Evolutionary conservation across 2,113 vertebrate genomes (phyloP), one percentile per base, ranked within the genome.

Genomic region (Silurus glanis): DNA sequence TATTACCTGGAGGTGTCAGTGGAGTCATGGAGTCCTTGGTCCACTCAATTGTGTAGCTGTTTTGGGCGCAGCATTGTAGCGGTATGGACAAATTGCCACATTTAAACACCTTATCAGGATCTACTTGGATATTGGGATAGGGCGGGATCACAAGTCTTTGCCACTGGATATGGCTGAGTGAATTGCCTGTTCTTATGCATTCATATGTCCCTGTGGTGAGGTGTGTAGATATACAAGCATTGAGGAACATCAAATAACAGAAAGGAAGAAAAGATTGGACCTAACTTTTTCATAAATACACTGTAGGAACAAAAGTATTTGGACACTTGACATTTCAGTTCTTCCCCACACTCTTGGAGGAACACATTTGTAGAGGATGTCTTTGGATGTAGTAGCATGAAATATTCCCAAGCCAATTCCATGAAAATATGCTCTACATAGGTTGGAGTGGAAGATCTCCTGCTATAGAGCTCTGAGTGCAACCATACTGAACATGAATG

Each of bases 171-270:
- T 91, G 89, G 0, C 45, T 1, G 6, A 94, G 7, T 10, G 0
- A 19, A 0, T 0, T 3, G 0, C 56, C 81, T 12, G 0, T 53
- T 10, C 91, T 59, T 66, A 37, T 87, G 49, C 93, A 95, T 76
- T 88, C 45, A 62, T 94, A 95, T 13, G 0, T 0, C 47, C 93
- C 94, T 95, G 89, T 62, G 28, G 37, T 37, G 37, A 37, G 37
- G 37, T 37, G 37, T 37, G 37, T 37, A 37, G 37, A 87, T 16
- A 37, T 17, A 71, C 13, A 25, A 61, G 1, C 9, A 66, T 8
- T 25, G 9, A 14, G 28, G 23, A 76, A 45, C 12, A 21, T 59
- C 51, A 61, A 5, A 66, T 49, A 45, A n/a, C 7, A 74, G 45
- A 14, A 74, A 49, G 47, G n/a, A 14, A 37, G 6, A 61, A 17